Evolutionary conservation across 2,113 vertebrate genomes (phyloP).

Genomic region (Pangasianodon hypophthalmus): DNA sequence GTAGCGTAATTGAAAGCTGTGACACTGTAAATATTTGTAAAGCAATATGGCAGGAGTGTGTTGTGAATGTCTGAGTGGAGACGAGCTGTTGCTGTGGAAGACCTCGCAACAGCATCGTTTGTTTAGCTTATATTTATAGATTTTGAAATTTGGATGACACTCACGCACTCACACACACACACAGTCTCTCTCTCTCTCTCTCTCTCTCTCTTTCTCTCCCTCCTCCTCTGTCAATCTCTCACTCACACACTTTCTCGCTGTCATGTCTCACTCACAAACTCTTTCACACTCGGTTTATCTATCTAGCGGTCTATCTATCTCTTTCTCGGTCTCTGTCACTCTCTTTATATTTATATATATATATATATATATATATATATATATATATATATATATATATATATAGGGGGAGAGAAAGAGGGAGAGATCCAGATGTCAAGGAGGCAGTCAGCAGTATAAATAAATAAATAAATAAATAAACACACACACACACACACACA

Average conservation of each 20-base stretch:
- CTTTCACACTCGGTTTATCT: not conserved
- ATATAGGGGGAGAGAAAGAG: too few species aligned
- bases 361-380: too few species aligned
- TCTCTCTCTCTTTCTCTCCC: not conserved
- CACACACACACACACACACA: too few species aligned
- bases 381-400: too few species aligned
- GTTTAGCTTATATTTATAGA: conserved; percentile 37
- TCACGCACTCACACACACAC: too few species aligned
- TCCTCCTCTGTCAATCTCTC: not conserved
- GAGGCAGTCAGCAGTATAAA: too few species aligned
- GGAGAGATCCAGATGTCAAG: too few species aligned
- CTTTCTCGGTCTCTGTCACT: not conserved
- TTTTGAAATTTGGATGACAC: conserved; percentile 23
- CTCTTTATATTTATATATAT: too few species aligned
- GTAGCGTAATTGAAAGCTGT: conserved; percentile 15
- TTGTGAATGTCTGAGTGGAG: conserved; percentile 13
- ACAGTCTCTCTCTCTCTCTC: not conserved
- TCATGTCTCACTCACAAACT: not conserved
- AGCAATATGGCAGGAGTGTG: conserved; percentile 17
- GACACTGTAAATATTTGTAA: conserved; percentile 39
- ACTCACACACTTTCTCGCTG: not conserved
- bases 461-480: too few species aligned
- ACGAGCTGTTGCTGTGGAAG: conserved; percentile 19
- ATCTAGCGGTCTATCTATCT: not conserved
- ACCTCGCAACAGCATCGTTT: conserved; percentile 12